These are phyloP conservation scores for Mastomys coucha DNA, from an alignment of 2,113 vertebrate species.

Conservation along the genomic window DNA sequence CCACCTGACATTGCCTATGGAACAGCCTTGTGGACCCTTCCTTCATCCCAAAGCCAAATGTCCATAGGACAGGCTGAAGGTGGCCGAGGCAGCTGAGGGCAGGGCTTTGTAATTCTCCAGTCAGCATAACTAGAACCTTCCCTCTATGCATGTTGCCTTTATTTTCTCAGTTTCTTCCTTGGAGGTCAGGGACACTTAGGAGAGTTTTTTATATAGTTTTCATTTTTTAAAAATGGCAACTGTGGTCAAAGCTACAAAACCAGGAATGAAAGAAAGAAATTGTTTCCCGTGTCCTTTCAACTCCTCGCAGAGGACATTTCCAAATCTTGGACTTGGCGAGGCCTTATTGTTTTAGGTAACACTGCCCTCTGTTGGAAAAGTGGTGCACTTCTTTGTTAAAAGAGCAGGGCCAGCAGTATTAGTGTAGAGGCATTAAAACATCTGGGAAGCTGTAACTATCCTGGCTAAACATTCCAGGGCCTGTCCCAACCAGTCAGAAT, in stretches of 20 bases:
- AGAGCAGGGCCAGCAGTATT: rapidly evolving
- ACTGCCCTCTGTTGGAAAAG: conserved; percentile 88
- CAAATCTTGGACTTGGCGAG: rapidly evolving
- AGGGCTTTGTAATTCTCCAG: neutral
- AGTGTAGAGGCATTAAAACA: neutral
- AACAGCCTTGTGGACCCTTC: neutral
- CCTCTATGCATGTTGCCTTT: neutral
- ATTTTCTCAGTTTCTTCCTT: conserved; percentile 58
- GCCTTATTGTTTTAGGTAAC: conserved; percentile 74
- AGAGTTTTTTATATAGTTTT: conserved; percentile 53
- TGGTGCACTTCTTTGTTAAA: neutral
- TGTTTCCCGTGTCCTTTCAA: conserved; percentile 76
- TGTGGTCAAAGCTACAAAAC: conserved; percentile 64
- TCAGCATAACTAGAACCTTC: neutral
- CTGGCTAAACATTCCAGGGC: neutral
- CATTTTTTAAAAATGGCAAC: conserved; percentile 63
- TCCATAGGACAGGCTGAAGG: neutral
- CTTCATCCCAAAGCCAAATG: neutral
- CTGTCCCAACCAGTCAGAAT: neutral
- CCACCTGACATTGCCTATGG: neutral
- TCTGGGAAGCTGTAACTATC: conserved; percentile 44
- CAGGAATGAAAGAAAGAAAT: conserved; percentile 69
- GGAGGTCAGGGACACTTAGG: neutral
- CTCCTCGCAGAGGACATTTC: conserved; percentile 71
- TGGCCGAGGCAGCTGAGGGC: neutral